Evolutionary conservation across 2,113 vertebrate species (phyloP), one percentile per base, ranked within the genome.

Genomic region (Trinectes maculatus): DNA sequence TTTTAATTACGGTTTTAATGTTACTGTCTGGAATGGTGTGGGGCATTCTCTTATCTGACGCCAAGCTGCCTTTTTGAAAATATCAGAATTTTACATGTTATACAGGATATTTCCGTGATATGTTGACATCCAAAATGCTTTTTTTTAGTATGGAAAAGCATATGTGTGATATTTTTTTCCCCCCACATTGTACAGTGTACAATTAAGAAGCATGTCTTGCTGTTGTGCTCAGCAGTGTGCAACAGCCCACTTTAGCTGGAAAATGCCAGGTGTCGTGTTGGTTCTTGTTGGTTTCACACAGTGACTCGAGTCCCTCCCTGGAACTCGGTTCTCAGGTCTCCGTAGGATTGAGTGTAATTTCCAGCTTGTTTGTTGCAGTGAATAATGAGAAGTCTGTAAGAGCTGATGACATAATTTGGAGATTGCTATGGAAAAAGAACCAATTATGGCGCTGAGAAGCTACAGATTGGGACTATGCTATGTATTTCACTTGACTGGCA

Each of bases 401-500:
- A 75, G 71, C 83, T 90, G 88, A 89, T 87, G 85, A 85, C 87
- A 88, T 90, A 59, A 89, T 89, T 86, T 86, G 48, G 59, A 64
- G 77, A 81, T 77, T 58, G 71, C 46, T 43, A 39, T 92, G 61
- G 68, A 70, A 85, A 83, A 85, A 86, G 40, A 73, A 61, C 77
- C 84, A 76, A 91, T 89, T 88, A 88, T 49, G 22, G 91, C 77
- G 70, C 74, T 31, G 13, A 52, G 70, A 67, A 61, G 42, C 40
- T 88, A 67, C 82, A 87, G 89, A 89, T 89, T 92, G 92, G 77
- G 82, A 91, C 89, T 84, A 64, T 57, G 77, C 89, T 91, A 80
- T 86, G 89, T 87, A 85, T 91, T 94, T 90, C 89, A 93, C 89
- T 91, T 93, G 83, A 90, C 89, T 90, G 85, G 70, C 78, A 83